phyloP scores from a whole-genome alignment of 2,797 vertebrate species.

The Netta rufina region DNA sequence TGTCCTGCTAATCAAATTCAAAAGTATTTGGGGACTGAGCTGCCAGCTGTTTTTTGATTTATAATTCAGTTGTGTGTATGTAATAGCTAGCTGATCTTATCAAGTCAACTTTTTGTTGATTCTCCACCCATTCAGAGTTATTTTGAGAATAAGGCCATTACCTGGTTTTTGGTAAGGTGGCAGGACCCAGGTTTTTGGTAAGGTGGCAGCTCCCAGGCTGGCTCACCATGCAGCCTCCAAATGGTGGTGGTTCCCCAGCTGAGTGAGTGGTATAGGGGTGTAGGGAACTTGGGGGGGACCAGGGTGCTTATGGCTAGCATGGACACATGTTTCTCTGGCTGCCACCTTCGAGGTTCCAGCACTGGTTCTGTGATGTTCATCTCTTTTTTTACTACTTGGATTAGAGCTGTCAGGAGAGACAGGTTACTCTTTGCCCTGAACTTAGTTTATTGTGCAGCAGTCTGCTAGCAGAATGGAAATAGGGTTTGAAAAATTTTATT shows the following conservation, averaged over 20 bases:
- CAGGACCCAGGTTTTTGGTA: background rate
- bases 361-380: accelerated
- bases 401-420: background rate
- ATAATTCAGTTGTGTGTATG: constrained; percentile 16
- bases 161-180: background rate
- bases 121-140: background rate
- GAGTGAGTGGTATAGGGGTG: background rate
- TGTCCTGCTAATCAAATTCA: constrained; percentile 38
- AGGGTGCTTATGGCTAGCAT: accelerated
- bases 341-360: background rate
- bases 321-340: background rate
- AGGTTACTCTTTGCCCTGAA: accelerated
- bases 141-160: background rate
- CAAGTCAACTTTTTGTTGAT: background rate
- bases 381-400: accelerated
- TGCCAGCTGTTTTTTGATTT: constrained; percentile 39
- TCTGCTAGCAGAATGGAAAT: background rate
- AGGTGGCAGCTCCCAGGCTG: background rate
- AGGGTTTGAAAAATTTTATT: background rate
- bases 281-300: accelerated
- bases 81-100: background rate
- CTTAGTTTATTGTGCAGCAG: background rate
- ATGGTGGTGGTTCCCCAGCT: background rate
- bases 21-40: background rate
- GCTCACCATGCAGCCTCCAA: accelerated